Percentiles rank a stretch among this genome's conserved stretches.
phyloP scores from a whole-genome alignment of 2,113 vertebrate genomes.

The Brachionichthys hirsutus region DNA sequence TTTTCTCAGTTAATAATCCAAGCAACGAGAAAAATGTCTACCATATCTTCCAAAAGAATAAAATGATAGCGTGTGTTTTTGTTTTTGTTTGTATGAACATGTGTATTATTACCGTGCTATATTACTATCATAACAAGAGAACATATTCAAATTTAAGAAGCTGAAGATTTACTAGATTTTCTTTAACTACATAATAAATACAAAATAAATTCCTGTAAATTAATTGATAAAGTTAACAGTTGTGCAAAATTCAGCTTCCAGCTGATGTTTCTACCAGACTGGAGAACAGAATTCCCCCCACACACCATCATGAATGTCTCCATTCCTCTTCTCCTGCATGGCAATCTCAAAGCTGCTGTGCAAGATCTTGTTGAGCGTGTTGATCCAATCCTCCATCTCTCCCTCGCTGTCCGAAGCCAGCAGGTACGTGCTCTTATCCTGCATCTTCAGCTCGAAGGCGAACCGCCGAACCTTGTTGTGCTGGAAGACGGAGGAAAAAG shows the following conservation, averaged over 20 bases:
- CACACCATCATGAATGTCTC: conserved; percentile 88
- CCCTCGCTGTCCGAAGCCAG: conserved; percentile 91
- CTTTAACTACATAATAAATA: neutral
- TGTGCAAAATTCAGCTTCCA: too few relatives aligned
- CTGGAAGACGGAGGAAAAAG: conserved; percentile 62
- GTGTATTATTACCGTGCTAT: too few relatives aligned
- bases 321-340: conserved; percentile 97
- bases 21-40: too few relatives aligned
- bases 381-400: conserved; percentile 99
- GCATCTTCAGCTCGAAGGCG: conserved; percentile 99
- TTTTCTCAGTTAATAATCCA: too few relatives aligned
- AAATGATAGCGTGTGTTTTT: too few relatives aligned
- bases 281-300: conserved; percentile 4
- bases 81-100: too few relatives aligned
- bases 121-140: neutral
- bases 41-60: too few relatives aligned
- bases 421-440: conserved; percentile 97
- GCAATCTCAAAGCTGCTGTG: conserved; percentile 96
- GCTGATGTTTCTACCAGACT: too few relatives aligned
- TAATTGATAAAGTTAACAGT: neutral
- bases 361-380: conserved; percentile 92
- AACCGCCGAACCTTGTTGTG: conserved; percentile 94
- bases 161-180: neutral
- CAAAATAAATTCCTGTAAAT: too few relatives aligned
- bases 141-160: neutral